Base-by-base conservation (phyloP, 2,888 invertebrate species). In the Oxystoma pomonae region DNA sequence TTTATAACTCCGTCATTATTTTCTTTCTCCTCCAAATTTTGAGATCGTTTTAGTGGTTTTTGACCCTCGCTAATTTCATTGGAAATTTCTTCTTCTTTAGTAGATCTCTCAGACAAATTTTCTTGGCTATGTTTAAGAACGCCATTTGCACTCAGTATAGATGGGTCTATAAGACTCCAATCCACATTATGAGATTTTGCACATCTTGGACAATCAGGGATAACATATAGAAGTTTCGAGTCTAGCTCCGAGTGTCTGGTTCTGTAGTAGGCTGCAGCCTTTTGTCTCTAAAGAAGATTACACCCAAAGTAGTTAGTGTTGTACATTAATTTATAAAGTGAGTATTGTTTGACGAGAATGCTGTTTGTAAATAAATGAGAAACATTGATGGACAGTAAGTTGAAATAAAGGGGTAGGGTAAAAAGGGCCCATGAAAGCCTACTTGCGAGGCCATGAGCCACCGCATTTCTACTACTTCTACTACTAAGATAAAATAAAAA, bases 151-250 rank as follows among this genome's bases (percentile, higher is more conserved):
- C 16, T 66, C 16, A 71, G 68, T 2, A 70, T 58, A 53, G 83
- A 82, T 17, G 82, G 80, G 59, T 85, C 84, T 67, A 90, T 76
- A 67, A 90, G 80, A 69, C 84, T 83, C 91, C 90, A 91, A 71
- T 92, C 91, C 85, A 89, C 90, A 60, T 84, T 83, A 5, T 53
- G 53, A 19, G 53, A 53, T 80, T 53, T 88, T 1, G 91, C 87
- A 12, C 90, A 88, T 74, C 94, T 85, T 1, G 94, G 94, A 20
- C 92, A 92, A 59, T 93, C 92, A 3, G 94, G 94, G 67, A 93
- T 78, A 53, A 86, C 85, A 66, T 85, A 84, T 21, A 94, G 81
- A 57, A 87, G 81, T 64, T 86, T 86, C 69, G 87, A 84, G 73
- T 95, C 94, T 66, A 95, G 83, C 77, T 95, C 94, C 67, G 87